phyloP scores from a whole-genome alignment of 2,797 vertebrate species.

The Urosaurus nigricauda region DNA sequence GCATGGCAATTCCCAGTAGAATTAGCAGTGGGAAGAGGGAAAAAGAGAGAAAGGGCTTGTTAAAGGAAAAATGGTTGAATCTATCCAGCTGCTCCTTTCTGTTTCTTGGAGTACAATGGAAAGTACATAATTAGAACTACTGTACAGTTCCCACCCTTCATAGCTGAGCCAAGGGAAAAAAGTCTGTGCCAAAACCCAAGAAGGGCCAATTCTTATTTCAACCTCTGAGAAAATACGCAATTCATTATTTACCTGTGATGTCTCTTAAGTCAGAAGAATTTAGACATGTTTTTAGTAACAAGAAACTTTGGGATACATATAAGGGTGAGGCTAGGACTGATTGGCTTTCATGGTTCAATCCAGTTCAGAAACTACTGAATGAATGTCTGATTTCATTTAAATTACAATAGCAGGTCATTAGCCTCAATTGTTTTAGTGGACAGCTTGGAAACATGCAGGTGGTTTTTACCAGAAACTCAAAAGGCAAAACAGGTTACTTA shows the following conservation, averaged over 20 bases:
- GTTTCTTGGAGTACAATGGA: slow-evolving; percentile 58
- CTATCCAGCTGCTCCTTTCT: slow-evolving; percentile 70
- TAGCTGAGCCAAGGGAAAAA: slow-evolving; percentile 14
- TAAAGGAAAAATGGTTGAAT: slow-evolving; percentile 58
- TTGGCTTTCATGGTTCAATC: not conserved
- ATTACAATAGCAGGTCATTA: not conserved
- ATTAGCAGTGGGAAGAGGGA: slow-evolving; percentile 53
- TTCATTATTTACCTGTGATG: not conserved
- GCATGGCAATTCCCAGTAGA: slow-evolving; percentile 55
- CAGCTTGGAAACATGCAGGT: not conserved
- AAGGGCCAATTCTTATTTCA: not conserved
- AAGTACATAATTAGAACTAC: slow-evolving; percentile 32
- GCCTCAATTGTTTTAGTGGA: not conserved
- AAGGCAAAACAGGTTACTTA: not conserved
- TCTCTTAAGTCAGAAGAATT: not conserved
- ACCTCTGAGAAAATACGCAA: not conserved
- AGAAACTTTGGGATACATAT: not conserved
- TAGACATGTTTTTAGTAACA: rapidly evolving
- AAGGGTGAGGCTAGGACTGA: not conserved
- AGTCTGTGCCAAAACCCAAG: not conserved
- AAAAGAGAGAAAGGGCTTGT: slow-evolving; percentile 41
- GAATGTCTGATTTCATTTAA: not conserved
- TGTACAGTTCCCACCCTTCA: slow-evolving; percentile 34
- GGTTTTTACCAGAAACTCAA: not conserved
- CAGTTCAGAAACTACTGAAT: not conserved